Evolutionary conservation across 1,140 invertebrate species (phyloP).

Genomic region (Lethocerus indicus): DNA sequence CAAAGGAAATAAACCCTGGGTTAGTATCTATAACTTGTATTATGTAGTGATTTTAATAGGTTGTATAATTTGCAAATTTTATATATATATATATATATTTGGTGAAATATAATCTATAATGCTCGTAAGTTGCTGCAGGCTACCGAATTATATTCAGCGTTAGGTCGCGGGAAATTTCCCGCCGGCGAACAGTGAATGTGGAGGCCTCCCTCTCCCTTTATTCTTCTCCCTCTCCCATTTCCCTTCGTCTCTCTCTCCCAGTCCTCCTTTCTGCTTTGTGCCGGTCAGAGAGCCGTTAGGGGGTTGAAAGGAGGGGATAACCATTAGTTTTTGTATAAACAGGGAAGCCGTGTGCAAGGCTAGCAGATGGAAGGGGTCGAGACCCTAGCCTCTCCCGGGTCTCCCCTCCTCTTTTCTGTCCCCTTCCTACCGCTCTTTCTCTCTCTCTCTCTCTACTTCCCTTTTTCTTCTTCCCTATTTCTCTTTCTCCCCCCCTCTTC

Average conservation of each 20-base stretch:
- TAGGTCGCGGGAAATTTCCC: background rate
- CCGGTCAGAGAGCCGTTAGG: no score
- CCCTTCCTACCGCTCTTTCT: background rate
- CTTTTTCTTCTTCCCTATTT: background rate
- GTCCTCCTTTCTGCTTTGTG: background rate
- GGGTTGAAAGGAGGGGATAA: no score
- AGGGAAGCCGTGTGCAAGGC: background rate
- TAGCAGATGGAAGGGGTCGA: background rate
- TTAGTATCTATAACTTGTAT: background rate
- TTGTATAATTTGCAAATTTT: background rate
- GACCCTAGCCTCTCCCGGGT: constrained; percentile 2
- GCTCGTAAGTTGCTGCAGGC: background rate
- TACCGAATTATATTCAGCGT: background rate
- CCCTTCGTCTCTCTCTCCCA: background rate
- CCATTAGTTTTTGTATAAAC: no score
- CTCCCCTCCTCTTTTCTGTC: background rate
- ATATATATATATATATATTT: background rate
- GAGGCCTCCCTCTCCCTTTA: background rate
- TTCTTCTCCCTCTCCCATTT: background rate
- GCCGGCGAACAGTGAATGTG: background rate
- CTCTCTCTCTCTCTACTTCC: background rate
- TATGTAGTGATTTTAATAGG: background rate
- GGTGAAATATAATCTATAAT: no score
- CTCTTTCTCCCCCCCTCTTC: background rate
- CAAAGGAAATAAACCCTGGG: background rate